phyloP scores from a whole-genome alignment of 2,113 vertebrate genomes.

The Anser brachyrhynchus region DNA sequence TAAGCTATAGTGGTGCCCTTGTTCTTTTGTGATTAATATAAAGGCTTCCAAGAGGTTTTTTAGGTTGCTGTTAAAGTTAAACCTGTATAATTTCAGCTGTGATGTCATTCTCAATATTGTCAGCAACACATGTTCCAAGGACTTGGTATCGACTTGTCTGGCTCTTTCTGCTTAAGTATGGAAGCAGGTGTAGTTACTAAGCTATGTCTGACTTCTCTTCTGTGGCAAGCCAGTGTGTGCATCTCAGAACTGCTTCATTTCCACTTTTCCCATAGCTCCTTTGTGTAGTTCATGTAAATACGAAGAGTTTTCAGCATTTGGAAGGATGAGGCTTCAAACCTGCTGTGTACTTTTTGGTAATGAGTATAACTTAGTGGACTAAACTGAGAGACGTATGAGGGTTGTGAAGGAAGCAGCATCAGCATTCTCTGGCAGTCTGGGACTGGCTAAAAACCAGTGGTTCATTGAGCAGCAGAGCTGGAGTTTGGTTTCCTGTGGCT shows the following conservation, averaged over 20 bases:
- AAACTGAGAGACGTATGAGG: not conserved
- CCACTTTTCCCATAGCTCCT: not conserved
- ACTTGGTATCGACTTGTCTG: not conserved
- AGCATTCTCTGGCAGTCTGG: not conserved
- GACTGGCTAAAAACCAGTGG: not conserved
- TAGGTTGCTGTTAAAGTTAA: not conserved
- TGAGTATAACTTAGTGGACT: not conserved
- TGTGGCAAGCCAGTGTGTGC: not conserved
- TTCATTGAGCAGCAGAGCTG: not conserved
- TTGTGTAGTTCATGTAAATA: not conserved
- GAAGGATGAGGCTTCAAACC: not conserved
- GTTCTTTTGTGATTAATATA: not conserved
- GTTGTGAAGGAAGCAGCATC: not conserved
- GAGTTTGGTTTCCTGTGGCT: not conserved
- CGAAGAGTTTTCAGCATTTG: not conserved
- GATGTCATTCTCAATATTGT: not conserved
- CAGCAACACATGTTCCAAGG: not conserved
- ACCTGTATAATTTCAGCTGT: not conserved
- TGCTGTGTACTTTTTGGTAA: not conserved
- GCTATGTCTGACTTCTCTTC: not conserved
- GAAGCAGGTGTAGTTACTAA: not conserved
- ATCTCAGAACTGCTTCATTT: not conserved
- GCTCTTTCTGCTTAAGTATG: not conserved
- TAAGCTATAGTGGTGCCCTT: not conserved
- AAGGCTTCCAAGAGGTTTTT: not conserved